Percentiles rank a stretch among this genome's conserved stretches.
These are phyloP conservation scores for Chrysodeixis includens DNA, from an alignment of 2,888 invertebrate genomes.

Conservation along the genomic window DNA sequence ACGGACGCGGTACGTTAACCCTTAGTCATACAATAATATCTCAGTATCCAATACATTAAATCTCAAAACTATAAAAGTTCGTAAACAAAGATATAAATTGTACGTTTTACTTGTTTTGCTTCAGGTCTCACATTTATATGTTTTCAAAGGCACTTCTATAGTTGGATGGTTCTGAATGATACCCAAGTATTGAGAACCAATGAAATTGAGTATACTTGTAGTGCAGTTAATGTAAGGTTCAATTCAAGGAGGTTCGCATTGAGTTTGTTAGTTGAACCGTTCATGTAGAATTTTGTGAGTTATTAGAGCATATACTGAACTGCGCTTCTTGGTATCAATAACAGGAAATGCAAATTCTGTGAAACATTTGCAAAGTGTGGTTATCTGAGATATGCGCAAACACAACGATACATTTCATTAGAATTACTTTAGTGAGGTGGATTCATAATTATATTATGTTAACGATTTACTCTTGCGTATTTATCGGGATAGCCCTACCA, in stretches of 20 bases:
- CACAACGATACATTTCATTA: too few relatives aligned
- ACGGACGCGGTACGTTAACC: too few relatives aligned
- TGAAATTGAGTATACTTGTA: not conserved
- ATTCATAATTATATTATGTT: too few relatives aligned
- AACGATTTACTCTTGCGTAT: too few relatives aligned
- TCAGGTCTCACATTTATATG: constrained; percentile 27
- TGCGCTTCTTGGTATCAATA: not conserved
- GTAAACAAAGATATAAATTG: constrained; percentile 54
- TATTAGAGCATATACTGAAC: not conserved
- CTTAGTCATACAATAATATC: not conserved
- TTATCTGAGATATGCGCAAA: too few relatives aligned
- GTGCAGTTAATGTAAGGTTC: not conserved
- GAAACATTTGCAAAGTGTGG: not conserved
- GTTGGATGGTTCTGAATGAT: constrained; percentile 8
- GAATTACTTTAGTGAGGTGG: too few relatives aligned
- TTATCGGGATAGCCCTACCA: too few relatives aligned
- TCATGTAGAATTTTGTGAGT: not conserved
- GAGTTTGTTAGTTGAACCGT: not conserved
- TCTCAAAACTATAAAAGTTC: not conserved
- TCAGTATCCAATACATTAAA: not conserved
- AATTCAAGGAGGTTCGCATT: not conserved
- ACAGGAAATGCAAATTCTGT: not conserved
- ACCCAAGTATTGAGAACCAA: not conserved
- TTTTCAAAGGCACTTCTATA: constrained; percentile 10
- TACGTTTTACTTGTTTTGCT: constrained; percentile 39